Evolutionary conservation across 2,888 invertebrate genomes (phyloP), one percentile per base, ranked within the genome.

Genomic region (Cryptocephalus primarius): DNA sequence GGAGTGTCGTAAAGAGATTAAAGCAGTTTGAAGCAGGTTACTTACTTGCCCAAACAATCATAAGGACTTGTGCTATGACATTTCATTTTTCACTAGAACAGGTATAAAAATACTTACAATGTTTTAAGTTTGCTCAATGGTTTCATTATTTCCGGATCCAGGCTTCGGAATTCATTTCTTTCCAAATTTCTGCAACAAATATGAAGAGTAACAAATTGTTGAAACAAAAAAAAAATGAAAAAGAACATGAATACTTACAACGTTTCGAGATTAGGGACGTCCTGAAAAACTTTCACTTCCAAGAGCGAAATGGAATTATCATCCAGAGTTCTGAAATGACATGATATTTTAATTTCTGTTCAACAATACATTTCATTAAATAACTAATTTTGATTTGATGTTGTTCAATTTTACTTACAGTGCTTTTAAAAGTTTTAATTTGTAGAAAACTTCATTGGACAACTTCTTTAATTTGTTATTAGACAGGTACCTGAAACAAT

Each of bases 401-500:
- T n/a, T n/a, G n/a, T 22, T 2, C 22, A 22, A 22, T 22, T 9
- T 31, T 4, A 69, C 72, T 71, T 63, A 73, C 72, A 73, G 51
- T 33, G 68, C 64, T 49, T 69, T 66, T 8, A 77, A 63, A 43
- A 66, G 60, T 39, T 63, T 60, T 14, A 77, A 59, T 53, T 72
- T 69, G 42, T 63, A 65, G 53, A 78, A 77, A n/a, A 72, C 72
- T 34, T 65, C 65, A 12, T 68, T 68, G 36, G 63, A 60, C 41
- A 77, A 57, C 38, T 62, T 57, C 9, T 59, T 58, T 42, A 78
- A 60, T 12, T 62, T 62, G 62, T 77, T 77, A 48, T 72, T 71
- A 2, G 76, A 71, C 42, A 77, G 55, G 60, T 73, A 75, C 55
- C 77, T 77, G 66, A 6, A 65, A 39, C 13, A 22, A 22, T 22